A percentile compares a stretch with the other conserved stretches of the same genome.
phyloP scores from a whole-genome alignment of 1,140 invertebrate species.

The Hyposmocoma kahamanoa region DNA sequence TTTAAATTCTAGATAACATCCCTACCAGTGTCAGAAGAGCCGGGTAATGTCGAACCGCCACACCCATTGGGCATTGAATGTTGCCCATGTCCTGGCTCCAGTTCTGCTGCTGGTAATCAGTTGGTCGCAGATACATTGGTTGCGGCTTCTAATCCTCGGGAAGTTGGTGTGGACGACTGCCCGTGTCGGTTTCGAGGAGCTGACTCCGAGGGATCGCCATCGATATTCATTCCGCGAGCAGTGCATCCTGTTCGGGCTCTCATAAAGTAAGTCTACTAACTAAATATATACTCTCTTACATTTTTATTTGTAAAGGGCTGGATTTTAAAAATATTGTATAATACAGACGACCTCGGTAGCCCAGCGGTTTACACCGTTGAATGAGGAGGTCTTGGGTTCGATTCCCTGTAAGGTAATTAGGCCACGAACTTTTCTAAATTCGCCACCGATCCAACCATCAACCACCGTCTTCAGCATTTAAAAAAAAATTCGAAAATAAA shows the following conservation, averaged over 20 bases:
- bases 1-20: conserved; percentile 26
- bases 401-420: too few species aligned
- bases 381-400: too few species aligned
- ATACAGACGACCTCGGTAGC: too few species aligned
- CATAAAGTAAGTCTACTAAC: conserved; percentile 25
- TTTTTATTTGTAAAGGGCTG: neutral
- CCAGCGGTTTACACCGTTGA: too few species aligned
- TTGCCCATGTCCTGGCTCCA: conserved; percentile 32
- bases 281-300: neutral
- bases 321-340: neutral
- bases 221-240: conserved; percentile 33
- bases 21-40: conserved; percentile 19
- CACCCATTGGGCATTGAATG: conserved; percentile 30
- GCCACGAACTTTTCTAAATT: too few species aligned
- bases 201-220: conserved; percentile 41
- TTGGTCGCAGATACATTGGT: conserved; percentile 9
- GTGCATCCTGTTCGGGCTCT: conserved; percentile 19
- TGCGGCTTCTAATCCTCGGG: neutral
- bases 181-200: conserved; percentile 24
- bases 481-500: too few species aligned
- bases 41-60: conserved; percentile 14
- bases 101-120: neutral
- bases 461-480: too few species aligned
- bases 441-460: too few species aligned
- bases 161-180: conserved; percentile 20